Evolutionary conservation across 2,888 invertebrate species (phyloP).

Genomic region (Bugulina stolonifera): DNA sequence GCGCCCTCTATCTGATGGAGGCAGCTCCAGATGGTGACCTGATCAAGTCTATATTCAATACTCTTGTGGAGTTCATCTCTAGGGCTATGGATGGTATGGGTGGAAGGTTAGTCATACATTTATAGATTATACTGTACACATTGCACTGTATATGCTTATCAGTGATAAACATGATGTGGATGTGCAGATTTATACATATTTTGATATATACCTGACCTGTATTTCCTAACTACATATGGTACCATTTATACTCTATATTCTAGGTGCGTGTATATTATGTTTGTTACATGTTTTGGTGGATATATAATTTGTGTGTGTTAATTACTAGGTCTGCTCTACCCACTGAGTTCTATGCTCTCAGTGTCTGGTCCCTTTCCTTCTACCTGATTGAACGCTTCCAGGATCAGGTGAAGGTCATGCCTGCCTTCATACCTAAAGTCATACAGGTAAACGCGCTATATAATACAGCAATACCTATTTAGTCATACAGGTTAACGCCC

Average conservation of each 20-base stretch:
- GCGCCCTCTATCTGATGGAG: conserved; percentile 64
- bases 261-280: too few relatives aligned
- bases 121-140: too few relatives aligned
- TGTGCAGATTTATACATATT: too few relatives aligned
- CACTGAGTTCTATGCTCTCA: conserved; percentile 16
- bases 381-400: conserved; percentile 64
- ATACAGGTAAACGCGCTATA: conserved; percentile 3
- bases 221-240: too few relatives aligned
- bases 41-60: conserved; percentile 43
- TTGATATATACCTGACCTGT: too few relatives aligned
- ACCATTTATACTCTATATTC: too few relatives aligned
- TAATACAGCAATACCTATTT: too few relatives aligned
- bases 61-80: conserved; percentile 50
- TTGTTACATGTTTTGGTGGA: too few relatives aligned
- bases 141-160: too few relatives aligned
- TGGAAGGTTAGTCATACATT: not conserved
- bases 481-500: too few relatives aligned
- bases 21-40: conserved; percentile 45
- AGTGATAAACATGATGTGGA: too few relatives aligned
- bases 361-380: conserved; percentile 71
- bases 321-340: not conserved
- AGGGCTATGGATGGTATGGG: not conserved
- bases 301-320: too few relatives aligned
- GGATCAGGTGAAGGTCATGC: conserved; percentile 59
- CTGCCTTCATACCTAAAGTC: not conserved